Conservation (phyloP, 1,140 invertebrate genomes). For the Nebria ingens region DNA sequence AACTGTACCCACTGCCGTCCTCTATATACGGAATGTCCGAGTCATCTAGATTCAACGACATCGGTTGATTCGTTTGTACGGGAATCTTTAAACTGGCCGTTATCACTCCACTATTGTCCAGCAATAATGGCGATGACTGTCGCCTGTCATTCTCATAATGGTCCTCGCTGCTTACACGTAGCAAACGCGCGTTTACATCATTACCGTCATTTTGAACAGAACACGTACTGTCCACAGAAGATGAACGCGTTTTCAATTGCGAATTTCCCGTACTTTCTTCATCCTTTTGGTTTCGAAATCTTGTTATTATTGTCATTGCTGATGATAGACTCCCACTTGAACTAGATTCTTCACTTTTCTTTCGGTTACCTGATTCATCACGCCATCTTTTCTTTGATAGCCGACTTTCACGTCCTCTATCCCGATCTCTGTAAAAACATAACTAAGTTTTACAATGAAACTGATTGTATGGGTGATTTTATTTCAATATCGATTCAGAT, state of each 20-base stretch:
- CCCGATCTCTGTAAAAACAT: conserved; percentile 28
- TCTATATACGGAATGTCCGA: conserved; percentile 63
- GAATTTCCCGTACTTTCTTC: conserved; percentile 21
- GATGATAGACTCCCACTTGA: conserved; percentile 35
- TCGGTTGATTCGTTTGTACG: conserved; percentile 38
- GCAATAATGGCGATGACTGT: conserved; percentile 37
- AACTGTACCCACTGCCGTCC: conserved; percentile 34
- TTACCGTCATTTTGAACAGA: conserved; percentile 38
- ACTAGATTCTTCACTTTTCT: conserved; percentile 32
- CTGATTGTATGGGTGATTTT: neutral
- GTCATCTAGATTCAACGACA: conserved; percentile 46
- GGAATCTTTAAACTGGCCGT: conserved; percentile 72
- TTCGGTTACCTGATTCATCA: conserved; percentile 29
- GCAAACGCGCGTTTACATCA: conserved; percentile 33
- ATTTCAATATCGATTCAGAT: conserved; percentile 1
- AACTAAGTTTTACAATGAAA: neutral
- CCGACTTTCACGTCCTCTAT: conserved; percentile 33
- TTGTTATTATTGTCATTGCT: conserved; percentile 40
- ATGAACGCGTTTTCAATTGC: conserved; percentile 22
- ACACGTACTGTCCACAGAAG: conserved; percentile 29
- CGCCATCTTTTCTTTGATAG: conserved; percentile 32
- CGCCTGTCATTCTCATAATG: conserved; percentile 24
- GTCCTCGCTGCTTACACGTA: conserved; percentile 18
- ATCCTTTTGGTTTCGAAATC: conserved; percentile 28
- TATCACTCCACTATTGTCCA: conserved; percentile 52